Evolutionary conservation across 2,113 vertebrate species (phyloP).

Genomic region (Pangasianodon gigas): DNA sequence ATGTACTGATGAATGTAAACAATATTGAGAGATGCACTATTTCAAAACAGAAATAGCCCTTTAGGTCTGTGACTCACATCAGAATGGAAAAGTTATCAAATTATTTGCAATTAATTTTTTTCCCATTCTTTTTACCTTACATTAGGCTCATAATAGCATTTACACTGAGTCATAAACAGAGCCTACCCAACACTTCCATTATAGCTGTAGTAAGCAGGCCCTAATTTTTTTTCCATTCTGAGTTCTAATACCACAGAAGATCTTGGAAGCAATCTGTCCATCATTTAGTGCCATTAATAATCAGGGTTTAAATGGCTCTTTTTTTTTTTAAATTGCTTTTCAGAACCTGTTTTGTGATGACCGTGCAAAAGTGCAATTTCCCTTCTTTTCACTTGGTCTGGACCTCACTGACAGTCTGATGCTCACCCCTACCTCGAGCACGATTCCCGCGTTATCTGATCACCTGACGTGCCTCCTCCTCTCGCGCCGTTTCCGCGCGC

Average conservation of each 20-base stretch:
- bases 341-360: not conserved
- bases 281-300: not conserved
- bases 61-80: not conserved
- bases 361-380: not conserved
- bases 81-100: not conserved
- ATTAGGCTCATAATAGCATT: not conserved
- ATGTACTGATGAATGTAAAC: not conserved
- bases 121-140: not conserved
- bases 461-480: slow-evolving; percentile 68
- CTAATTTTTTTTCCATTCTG: not conserved
- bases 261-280: not conserved
- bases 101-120: not conserved
- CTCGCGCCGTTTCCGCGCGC: slow-evolving; percentile 47
- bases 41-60: not conserved
- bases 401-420: not conserved
- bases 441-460: slow-evolving; percentile 56
- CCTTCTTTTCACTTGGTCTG: not conserved
- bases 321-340: not conserved
- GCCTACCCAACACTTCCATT: not conserved
- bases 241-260: not conserved
- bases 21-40: not conserved
- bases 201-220: not conserved
- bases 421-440: not conserved
- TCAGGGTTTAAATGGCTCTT: not conserved
- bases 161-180: not conserved